phyloP scores from a whole-genome alignment of 2,888 invertebrate species.

The Lampropteryx suffumata region DNA sequence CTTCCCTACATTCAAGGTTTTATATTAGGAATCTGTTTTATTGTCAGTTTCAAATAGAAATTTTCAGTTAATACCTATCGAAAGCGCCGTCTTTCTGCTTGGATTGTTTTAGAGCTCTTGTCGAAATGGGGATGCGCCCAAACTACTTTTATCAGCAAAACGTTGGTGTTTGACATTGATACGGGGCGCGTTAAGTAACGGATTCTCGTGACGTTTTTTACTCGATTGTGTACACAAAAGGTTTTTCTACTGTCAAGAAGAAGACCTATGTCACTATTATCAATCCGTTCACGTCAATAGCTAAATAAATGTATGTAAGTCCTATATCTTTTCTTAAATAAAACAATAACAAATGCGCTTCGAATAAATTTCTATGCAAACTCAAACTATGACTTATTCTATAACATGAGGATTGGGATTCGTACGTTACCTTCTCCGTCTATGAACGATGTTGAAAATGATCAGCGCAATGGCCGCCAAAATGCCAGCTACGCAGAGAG shows the following conservation, averaged over 20 bases:
- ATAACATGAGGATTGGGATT: no score
- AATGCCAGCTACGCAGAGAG: slow-evolving; percentile 94
- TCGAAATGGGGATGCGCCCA: slow-evolving; percentile 42
- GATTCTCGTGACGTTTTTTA: slow-evolving; percentile 33
- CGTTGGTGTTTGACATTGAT: slow-evolving; percentile 43
- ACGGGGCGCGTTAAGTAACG: slow-evolving; percentile 34
- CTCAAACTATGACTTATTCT: no score
- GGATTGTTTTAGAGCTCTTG: slow-evolving; percentile 36
- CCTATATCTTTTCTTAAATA: no score
- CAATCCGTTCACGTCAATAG: slow-evolving; percentile 9
- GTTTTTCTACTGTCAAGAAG: slow-evolving; percentile 20
- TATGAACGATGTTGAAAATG: slow-evolving; percentile 95
- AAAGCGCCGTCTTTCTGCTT: slow-evolving; percentile 2
- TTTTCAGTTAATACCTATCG: slow-evolving; percentile 29
- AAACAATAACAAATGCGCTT: no score
- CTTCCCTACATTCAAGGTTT: slow-evolving; percentile 18
- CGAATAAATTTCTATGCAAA: no score
- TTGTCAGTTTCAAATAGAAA: slow-evolving; percentile 25
- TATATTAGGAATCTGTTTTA: slow-evolving; percentile 29
- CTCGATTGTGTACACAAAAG: slow-evolving; percentile 32
- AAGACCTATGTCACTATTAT: slow-evolving; percentile 28
- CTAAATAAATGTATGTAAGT: neutral
- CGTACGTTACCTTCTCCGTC: slow-evolving; percentile 90
- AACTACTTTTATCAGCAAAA: slow-evolving; percentile 32
- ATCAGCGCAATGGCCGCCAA: slow-evolving; percentile 92